Evolutionary conservation across 1,140 invertebrate species (phyloP), one percentile per base, ranked within the genome.

Genomic region (Elysia chlorotica): DNA sequence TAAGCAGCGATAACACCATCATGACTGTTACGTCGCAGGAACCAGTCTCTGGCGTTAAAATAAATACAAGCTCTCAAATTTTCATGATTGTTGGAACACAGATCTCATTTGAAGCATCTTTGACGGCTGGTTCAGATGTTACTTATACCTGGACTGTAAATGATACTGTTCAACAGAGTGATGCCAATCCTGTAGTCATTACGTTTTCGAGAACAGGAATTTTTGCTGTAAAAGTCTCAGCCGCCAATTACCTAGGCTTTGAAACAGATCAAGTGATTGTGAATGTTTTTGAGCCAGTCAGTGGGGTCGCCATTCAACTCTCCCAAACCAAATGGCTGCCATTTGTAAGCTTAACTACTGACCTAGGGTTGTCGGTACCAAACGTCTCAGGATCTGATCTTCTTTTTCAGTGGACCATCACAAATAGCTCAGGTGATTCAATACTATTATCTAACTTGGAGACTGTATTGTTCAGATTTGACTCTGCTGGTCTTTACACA

Each of bases 121-220:
- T 74, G 21, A 65, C 37, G 33, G 63, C 59, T 2, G 82, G 82
- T 10, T 78, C 80, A 19, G 66, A 76, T 73, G 70, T 79, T 2
- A 57, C 63, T 1, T 78, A 77, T 30, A 28, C 53, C 0, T 79
- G 78, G 78, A 35, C 2, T 19, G 61, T 75, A 14, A 23, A 74
- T 48, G 48, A 57, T 19, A 23, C 59, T 4, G 54, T 17, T 19
- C 21, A 48, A 19, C 21, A 41, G 36, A 48, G 31, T 25, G 25
- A 72, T 30, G 56, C 23, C n/a, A 36, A 25, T 36, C 6, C 36
- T 62, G 2, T 57, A 48, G 62, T 73, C 67, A 28, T 30, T 31
- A 23, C 69, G 25, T 35, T 62, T 77, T 5, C 28, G 30, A 36
- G 23, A 71, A 23, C 41, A 59, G 4, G 79, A 71, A 41, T 36